Evolutionary conservation across 2,113 vertebrate genomes (phyloP), one percentile per base, ranked within the genome.

Genomic region (Aptenodytes patagonicus): DNA sequence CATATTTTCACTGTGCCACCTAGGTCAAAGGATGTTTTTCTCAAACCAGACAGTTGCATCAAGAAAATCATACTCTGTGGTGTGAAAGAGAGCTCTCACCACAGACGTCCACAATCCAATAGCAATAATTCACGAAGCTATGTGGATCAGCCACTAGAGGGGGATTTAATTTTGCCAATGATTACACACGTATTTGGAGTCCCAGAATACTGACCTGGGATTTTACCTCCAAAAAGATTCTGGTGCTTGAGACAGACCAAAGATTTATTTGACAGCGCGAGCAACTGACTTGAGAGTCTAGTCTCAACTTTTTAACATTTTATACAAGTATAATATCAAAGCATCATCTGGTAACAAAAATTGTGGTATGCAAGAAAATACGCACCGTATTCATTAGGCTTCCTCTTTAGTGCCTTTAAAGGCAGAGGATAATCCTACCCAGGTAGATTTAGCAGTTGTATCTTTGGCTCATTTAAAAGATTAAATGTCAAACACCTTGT

Each of bases 71-170:
- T 17, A 47, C 5, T 72, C 70, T 34, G 9, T 55, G 40, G 28
- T 70, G 52, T 44, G 81, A 72, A 76, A 73, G 31, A 61, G n/a
- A 91, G 42, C 16, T 76, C 81, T 76, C 38, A 8, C 24, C n/a
- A 46, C 32, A 68, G 55, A 32, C 7, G 6, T 18, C 66, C 40
- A 19, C 20, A 58, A 28, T 3, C 8, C 17, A 7, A 20, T 0
- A 82, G 65, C 25, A 76, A 1, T 10, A 54, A 22, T 31, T 81
- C 16, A 18, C 2, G 19, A 62, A 77, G 47, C 11, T 79, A 14
- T 18, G 51, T 17, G 55, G 20, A 78, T 44, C 44, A 17, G 64
- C 97, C 97, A 71, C 97, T 96, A 97, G 97, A 95, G 95, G 95
- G 94, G 25, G 95, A 66, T 70, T 97, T 83, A 58, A 96, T 91